A percentile compares a stretch with the other conserved stretches of the same genome.
These are phyloP conservation scores for Brassicogethes aeneus DNA, from an alignment of 2,888 invertebrate genomes.

Conservation along the genomic window DNA sequence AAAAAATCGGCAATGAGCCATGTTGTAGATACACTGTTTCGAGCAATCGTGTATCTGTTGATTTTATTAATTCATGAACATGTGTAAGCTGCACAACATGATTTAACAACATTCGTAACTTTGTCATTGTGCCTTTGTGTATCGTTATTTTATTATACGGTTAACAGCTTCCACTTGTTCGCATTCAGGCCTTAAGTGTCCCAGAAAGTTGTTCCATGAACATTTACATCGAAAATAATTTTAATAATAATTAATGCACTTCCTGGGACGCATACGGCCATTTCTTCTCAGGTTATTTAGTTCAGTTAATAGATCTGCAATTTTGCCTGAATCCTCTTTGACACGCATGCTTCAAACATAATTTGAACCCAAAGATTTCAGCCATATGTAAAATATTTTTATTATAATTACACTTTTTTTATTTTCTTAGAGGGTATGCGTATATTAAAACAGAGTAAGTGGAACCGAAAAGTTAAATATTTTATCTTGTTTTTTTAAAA, in stretches of 20 bases:
- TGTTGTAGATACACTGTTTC: constrained; percentile 38
- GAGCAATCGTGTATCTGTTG: constrained; percentile 42
- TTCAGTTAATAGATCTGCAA: not conserved
- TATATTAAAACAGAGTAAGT: no score
- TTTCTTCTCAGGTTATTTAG: constrained; percentile 28
- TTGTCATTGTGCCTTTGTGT: not conserved
- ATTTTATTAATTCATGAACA: constrained; percentile 22
- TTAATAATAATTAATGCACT: no score
- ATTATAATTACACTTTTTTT: no score
- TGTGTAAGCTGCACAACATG: constrained; percentile 18
- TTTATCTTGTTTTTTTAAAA: no score
- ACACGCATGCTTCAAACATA: not conserved
- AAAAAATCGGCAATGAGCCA: constrained; percentile 37
- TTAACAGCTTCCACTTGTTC: not conserved
- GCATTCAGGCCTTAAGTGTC: not conserved
- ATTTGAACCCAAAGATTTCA: no score
- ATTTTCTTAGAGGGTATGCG: no score
- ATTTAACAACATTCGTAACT: no score
- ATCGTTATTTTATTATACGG: not conserved
- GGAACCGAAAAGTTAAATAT: no score
- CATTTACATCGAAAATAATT: no score
- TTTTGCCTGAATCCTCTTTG: not conserved
- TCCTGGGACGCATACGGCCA: no score
- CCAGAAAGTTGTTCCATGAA: no score
- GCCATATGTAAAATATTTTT: no score